Evolutionary conservation across 2,113 vertebrate genomes (phyloP), one percentile per base, ranked within the genome.

Genomic region (Clarias macrocephalus): DNA sequence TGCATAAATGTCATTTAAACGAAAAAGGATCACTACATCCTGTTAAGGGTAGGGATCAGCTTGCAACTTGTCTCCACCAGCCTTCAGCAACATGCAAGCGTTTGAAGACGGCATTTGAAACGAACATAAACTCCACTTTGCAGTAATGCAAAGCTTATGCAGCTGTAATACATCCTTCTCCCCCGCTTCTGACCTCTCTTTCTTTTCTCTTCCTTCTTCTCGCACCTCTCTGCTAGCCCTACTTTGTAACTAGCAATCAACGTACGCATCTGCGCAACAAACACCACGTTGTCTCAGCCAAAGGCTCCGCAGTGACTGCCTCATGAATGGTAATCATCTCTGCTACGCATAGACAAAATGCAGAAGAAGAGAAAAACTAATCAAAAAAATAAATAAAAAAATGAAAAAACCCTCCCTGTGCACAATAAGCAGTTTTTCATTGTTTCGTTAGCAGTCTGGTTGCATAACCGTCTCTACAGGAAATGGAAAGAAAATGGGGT

Each of bases 241-340:
- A n/a, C 77, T 76, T 87, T 60, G 66, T 87, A 87, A 87, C 86
- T 83, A 87, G 81, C 86, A 87, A 87, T 87, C 86, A 83, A 62
- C 21, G 19, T 60, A 75, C 77, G 70, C 86, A 87, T 87, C 86
- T 87, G 86, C 86, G 73, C 72, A 87, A 76, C 86, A 87, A 83
- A 83, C 80, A 87, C 80, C 59, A 48, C 65, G 68, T 65, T 57
- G 68, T 42, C 68, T 83, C 80, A 56, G 86, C 80, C 79, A 62
- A 81, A 82, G 68, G 81, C 86, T 87, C 86, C 59, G 28, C 48
- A 63, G 86, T 83, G 68, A 70, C 86, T 66, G 80, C 25, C 60
- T 73, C 86, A 66, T 83, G 86, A 77, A 83, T 77, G 81, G 70
- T 87, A 87, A 87, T 87, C 81, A 76, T 83, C 86, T 56, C 81